These are phyloP conservation scores for Pygoscelis antarcticus DNA, from an alignment of 2,113 vertebrate species.

Conservation along the genomic window DNA sequence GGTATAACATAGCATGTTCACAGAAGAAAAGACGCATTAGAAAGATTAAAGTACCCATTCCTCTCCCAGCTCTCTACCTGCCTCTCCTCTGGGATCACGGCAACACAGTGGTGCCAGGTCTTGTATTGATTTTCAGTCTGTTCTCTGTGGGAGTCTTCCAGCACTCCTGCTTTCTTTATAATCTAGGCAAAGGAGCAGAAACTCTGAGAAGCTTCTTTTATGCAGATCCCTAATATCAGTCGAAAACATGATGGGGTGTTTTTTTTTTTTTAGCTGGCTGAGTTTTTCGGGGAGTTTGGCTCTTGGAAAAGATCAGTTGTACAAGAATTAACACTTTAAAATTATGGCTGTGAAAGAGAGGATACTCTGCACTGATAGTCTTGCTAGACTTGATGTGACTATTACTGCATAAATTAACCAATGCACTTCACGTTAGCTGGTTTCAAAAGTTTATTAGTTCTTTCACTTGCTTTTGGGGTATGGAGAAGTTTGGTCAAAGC, in stretches of 20 bases:
- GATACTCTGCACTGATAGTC: neutral
- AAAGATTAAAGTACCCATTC: neutral
- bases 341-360: neutral
- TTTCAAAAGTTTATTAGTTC: neutral
- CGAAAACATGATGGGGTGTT: neutral
- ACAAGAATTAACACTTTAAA: neutral
- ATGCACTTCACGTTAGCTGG: neutral
- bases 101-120: neutral
- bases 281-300: neutral
- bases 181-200: neutral
- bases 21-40: neutral
- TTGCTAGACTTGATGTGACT: neutral
- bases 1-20: neutral
- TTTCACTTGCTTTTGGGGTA: neutral
- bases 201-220: neutral
- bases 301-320: neutral
- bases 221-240: neutral
- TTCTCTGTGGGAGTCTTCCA: slow-evolving; percentile 19
- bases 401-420: neutral
- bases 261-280: neutral
- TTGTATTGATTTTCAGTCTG: slow-evolving; percentile 10
- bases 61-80: neutral
- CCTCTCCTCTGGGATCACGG: slow-evolving; percentile 14
- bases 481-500: neutral
- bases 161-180: neutral